Percentiles rank a stretch among this genome's conserved stretches.
These are phyloP conservation scores for Panopea generosa DNA, from an alignment of 2,888 invertebrate genomes.

Conservation along the genomic window DNA sequence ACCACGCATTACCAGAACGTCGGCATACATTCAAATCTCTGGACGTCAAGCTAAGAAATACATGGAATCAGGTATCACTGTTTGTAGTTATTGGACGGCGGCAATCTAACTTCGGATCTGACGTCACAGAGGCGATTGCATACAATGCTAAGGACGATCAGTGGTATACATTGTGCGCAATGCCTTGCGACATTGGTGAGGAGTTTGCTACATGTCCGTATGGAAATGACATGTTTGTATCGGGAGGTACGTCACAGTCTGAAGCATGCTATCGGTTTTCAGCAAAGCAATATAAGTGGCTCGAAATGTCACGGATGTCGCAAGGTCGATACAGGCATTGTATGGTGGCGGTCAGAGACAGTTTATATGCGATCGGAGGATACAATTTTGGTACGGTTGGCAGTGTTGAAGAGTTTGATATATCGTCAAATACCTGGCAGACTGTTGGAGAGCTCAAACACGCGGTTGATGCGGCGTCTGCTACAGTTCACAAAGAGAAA, in stretches of 20 bases:
- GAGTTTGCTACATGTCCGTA: constrained; percentile 67
- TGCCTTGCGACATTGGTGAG: constrained; percentile 57
- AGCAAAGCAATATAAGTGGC: constrained; percentile 62
- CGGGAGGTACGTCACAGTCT: constrained; percentile 60
- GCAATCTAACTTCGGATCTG: constrained; percentile 6
- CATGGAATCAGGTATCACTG: constrained; percentile 21
- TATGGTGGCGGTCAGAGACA: constrained; percentile 64
- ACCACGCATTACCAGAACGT: constrained; percentile 62
- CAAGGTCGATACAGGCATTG: constrained; percentile 63
- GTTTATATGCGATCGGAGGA: constrained; percentile 55
- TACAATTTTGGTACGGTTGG: constrained; percentile 62
- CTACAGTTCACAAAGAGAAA: constrained; percentile 48
- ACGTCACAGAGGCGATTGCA: constrained; percentile 52
- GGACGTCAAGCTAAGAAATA: constrained; percentile 32
- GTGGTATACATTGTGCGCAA: constrained; percentile 63
- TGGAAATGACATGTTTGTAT: constrained; percentile 65
- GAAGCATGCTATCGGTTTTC: constrained; percentile 55
- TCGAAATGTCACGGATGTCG: constrained; percentile 45
- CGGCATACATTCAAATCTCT: constrained; percentile 42
- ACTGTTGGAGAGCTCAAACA: constrained; percentile 53
- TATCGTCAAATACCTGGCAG: constrained; percentile 60
- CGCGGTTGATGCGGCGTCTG: constrained; percentile 62
- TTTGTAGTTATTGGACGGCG: constrained; percentile 59
- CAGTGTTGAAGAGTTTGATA: constrained; percentile 63
- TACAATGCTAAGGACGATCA: constrained; percentile 40